These are phyloP conservation scores for Felis chaus DNA, from an alignment of 2,113 vertebrate species.

Conservation along the genomic window DNA sequence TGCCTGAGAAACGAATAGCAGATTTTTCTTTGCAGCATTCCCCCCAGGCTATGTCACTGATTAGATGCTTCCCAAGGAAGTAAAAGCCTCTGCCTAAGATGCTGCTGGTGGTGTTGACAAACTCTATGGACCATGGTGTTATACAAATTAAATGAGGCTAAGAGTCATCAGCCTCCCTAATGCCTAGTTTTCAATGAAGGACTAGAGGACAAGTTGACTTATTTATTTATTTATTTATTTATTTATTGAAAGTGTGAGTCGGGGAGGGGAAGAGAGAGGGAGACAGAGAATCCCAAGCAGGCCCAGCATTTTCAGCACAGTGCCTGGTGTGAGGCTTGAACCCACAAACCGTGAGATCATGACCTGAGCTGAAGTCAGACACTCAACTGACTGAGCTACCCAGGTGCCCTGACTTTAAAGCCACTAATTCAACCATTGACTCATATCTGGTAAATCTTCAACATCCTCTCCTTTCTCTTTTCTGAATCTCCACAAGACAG, in stretches of 20 bases:
- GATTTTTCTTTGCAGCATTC: background rate
- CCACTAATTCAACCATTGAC: background rate
- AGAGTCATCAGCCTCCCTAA: background rate
- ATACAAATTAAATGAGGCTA: background rate
- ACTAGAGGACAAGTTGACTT: background rate
- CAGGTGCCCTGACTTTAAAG: background rate
- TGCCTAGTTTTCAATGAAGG: background rate
- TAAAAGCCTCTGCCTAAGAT: background rate
- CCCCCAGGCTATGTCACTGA: accelerated
- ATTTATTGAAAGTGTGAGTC: no score
- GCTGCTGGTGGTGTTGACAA: accelerated
- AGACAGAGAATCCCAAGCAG: no score
- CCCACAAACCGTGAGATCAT: no score
- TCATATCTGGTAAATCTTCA: background rate
- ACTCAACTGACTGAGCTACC: no score
- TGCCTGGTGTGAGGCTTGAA: no score
- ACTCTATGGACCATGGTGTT: accelerated
- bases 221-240: no score
- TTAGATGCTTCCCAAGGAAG: accelerated
- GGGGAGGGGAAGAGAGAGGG: no score
- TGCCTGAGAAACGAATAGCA: background rate
- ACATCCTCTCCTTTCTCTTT: background rate
- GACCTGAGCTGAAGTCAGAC: no score
- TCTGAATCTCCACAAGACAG: background rate
- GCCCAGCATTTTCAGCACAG: no score